Base-by-base conservation (phyloP, 1,140 invertebrate species). In the Gryllus bimaculatus region DNA sequence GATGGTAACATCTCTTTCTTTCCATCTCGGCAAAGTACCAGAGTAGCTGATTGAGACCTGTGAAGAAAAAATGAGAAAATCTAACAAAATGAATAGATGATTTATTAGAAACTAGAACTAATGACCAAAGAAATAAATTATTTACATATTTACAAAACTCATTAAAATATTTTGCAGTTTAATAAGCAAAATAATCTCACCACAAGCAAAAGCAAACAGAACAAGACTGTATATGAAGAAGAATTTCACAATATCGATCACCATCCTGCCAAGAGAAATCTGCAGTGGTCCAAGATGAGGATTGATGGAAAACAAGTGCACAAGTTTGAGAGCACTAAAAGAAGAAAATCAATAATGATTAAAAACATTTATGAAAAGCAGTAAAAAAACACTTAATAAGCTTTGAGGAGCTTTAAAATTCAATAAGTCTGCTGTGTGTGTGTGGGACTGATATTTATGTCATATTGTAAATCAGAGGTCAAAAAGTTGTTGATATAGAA, bases 251-350 rank as follows among this genome's bases (percentile, higher is more conserved):
- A 96, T 95, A 84, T 96, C 94, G 81, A 94, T 94, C 74, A 95
- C 91, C 93, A 96, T 95, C 84, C 92, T 85, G 12, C 94, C 94
- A 10, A 95, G 85, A 0, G 93, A 95, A 80, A 96, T 94, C 87
- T 95, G 92, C 66, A 97, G 86, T 4, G 95, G 95, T 73, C 95
- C 95, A 78, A 97, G 85, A 85, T 96, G 93, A 2, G 95, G 95
- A 89, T 96, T 96, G 75, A 97, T 95, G 21, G 94, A 96, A 85
- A 96, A 97, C 75, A 97, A 88, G 85, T 96, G 94, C 79, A 97
- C 93, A 80, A 97, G 85, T 86, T 97, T 97, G 26, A 97, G 85
- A 4, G 94, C 94, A 83, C 92, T 93, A 81, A 87, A 89, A 82
- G 79, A 83, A 84, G 82, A 81, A 10, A 54, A 76, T 13, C 8